These are phyloP conservation scores for Agrochola lychnidis DNA, from an alignment of 2,888 invertebrate genomes.

Conservation along the genomic window DNA sequence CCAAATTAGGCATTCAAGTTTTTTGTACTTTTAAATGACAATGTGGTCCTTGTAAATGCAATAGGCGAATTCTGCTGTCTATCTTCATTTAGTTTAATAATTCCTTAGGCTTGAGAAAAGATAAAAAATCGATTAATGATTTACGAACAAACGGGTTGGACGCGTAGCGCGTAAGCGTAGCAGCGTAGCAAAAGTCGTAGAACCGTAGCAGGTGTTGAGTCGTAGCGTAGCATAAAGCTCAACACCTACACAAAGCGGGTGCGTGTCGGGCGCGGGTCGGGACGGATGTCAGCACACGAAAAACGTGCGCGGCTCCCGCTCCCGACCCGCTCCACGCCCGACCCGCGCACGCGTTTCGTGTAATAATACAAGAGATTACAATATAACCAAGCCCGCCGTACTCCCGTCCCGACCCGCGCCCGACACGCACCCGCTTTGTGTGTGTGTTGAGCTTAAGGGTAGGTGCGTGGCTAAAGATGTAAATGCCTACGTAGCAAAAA, in stretches of 20 bases:
- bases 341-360: too few species aligned
- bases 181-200: slow-evolving; percentile 26
- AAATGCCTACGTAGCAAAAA: background rate
- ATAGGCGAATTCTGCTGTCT: background rate
- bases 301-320: too few species aligned
- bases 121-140: background rate
- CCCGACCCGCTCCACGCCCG: too few species aligned
- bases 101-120: background rate
- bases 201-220: background rate
- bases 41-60: background rate
- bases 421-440: too few species aligned
- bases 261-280: too few species aligned
- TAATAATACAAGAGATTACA: too few species aligned
- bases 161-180: slow-evolving; percentile 7
- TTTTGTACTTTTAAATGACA: background rate
- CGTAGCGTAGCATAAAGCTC: slow-evolving; percentile 6
- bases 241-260: too few species aligned
- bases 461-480: background rate
- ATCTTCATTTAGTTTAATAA: background rate
- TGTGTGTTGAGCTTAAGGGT: background rate
- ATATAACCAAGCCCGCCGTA: too few species aligned
- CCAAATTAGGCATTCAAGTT: background rate
- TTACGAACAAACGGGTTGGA: background rate
- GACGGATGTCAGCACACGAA: too few species aligned
- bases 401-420: too few species aligned